Conservation (phyloP, 2,888 invertebrate genomes). For the Clitarchus hookeri region DNA sequence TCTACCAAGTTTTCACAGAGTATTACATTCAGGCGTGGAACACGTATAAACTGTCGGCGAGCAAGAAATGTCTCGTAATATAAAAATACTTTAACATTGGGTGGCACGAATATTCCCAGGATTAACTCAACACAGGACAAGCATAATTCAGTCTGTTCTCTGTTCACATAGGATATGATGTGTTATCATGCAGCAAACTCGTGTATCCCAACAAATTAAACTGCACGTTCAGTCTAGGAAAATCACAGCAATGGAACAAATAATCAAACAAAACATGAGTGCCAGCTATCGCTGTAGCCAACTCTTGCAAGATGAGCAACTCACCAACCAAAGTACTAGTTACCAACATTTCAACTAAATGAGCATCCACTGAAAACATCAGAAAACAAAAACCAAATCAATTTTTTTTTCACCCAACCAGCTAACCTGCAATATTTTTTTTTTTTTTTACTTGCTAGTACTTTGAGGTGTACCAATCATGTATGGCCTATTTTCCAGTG, state of each 20-base stretch:
- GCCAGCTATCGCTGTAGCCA: slow-evolving; percentile 26
- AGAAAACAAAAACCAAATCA: not conserved
- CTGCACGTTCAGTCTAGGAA: slow-evolving; percentile 61
- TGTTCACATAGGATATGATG: slow-evolving; percentile 35
- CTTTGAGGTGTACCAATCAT: slow-evolving; percentile 25
- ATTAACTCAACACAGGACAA: slow-evolving; percentile 35
- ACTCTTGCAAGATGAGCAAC: slow-evolving; percentile 11
- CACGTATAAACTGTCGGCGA: no score
- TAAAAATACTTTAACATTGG: not conserved
- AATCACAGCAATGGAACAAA: slow-evolving; percentile 67
- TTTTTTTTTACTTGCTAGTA: slow-evolving; percentile 4
- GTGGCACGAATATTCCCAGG: slow-evolving; percentile 25
- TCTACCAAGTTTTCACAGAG: no score
- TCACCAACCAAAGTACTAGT: slow-evolving; percentile 21
- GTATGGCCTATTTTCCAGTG: slow-evolving; percentile 33
- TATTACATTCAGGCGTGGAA: no score
- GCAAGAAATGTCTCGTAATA: no score
- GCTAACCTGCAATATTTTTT: not conserved
- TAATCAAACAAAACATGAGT: slow-evolving; percentile 26
- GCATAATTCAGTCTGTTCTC: slow-evolving; percentile 40
- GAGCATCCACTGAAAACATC: not conserved
- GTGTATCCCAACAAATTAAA: slow-evolving; percentile 26
- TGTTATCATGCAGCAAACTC: slow-evolving; percentile 34
- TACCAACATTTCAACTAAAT: not conserved
- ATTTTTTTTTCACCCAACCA: not conserved